Conservation (phyloP, 2,888 invertebrate species). For the Antitype chi region DNA sequence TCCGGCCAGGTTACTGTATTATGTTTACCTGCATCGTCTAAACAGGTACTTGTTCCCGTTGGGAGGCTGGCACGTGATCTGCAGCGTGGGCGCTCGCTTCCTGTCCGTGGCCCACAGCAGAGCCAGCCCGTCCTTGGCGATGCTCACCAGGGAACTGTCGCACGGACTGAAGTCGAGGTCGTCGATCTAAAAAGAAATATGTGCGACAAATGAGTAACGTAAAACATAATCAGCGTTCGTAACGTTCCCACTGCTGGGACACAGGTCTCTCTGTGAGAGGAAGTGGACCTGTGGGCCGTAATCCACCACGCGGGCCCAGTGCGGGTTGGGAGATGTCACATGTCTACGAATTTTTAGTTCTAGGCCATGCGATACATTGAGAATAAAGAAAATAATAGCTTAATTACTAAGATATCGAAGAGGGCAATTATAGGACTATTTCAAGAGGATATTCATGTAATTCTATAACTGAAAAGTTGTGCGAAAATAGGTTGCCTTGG, state of each 20-base stretch:
- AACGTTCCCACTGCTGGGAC: too few species aligned
- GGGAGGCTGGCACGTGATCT: slow-evolving; percentile 94
- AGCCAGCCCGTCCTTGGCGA: slow-evolving; percentile 96
- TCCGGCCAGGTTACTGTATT: not conserved
- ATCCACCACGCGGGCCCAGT: too few species aligned
- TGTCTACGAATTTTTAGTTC: too few species aligned
- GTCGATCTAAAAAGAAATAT: slow-evolving; percentile 90
- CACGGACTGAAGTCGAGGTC: slow-evolving; percentile 97
- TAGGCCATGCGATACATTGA: too few species aligned
- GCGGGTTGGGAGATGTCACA: too few species aligned
- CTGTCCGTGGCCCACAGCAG: slow-evolving; percentile 94
- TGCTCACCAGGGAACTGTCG: slow-evolving; percentile 94
- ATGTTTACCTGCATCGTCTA: slow-evolving; percentile 93
- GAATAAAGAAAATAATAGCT: not conserved
- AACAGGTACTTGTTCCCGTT: slow-evolving; percentile 95
- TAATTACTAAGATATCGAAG: not conserved
- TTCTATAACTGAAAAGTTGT: too few species aligned
- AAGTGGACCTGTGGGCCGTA: too few species aligned
- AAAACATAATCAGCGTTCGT: too few species aligned
- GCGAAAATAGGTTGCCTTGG: too few species aligned
- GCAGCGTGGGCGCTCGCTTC: slow-evolving; percentile 91
- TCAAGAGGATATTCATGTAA: not conserved
- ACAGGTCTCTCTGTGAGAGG: too few species aligned
- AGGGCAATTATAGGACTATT: not conserved
- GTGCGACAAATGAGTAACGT: not conserved